A percentile compares a stretch with the other conserved stretches of the same genome.
Conservation (phyloP, 1,140 invertebrate genomes). For the Phthorimaea operculella region DNA sequence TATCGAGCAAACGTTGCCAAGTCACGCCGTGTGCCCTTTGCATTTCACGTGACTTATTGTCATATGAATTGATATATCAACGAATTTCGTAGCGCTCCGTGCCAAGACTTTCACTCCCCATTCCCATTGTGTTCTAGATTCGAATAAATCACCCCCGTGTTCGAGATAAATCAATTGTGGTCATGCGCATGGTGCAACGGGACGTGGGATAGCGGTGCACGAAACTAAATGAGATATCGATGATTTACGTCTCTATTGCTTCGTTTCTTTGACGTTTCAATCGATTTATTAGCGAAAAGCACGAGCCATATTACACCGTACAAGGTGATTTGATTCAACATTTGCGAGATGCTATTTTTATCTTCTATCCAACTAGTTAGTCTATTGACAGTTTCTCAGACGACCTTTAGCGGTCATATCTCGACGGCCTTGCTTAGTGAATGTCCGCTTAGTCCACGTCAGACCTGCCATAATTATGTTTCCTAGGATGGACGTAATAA, state of each 20-base stretch:
- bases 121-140: constrained; percentile 14
- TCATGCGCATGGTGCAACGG: constrained; percentile 11
- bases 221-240: constrained; percentile 12
- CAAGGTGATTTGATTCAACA: neutral
- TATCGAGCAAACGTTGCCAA: constrained; percentile 18
- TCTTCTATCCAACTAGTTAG: neutral
- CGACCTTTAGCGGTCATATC: constrained; percentile 30
- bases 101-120: constrained; percentile 31
- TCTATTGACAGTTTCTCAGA: neutral
- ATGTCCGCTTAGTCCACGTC: constrained; percentile 31
- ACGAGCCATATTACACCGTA: neutral
- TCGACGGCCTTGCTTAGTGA: constrained; percentile 36
- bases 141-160: constrained; percentile 21
- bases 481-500: constrained; percentile 2
- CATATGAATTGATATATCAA: constrained; percentile 7
- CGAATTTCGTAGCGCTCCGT: constrained; percentile 14
- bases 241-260: constrained; percentile 13
- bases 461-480: constrained; percentile 10
- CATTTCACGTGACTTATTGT: constrained; percentile 25
- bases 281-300: constrained; percentile 3
- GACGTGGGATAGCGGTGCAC: constrained; percentile 9
- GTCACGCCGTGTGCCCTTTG: constrained; percentile 3
- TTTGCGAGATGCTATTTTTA: neutral
- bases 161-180: constrained; percentile 24
- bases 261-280: constrained; percentile 12